Percentiles rank a stretch among this genome's conserved stretches.
Conservation (phyloP, 2,797 vertebrate genomes). For the Helostoma temminkii region DNA sequence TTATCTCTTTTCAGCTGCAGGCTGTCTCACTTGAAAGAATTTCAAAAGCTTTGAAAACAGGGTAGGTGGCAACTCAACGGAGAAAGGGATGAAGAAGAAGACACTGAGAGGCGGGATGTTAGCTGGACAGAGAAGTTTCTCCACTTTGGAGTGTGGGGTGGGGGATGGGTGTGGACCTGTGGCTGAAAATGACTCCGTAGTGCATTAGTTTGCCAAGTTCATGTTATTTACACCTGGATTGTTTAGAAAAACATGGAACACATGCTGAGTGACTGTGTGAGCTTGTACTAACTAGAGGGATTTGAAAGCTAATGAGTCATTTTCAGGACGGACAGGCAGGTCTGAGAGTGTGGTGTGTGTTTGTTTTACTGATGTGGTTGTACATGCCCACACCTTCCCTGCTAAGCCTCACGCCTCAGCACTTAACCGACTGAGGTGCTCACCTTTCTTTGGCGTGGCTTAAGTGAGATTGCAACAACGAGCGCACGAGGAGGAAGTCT, state of each 20-base stretch:
- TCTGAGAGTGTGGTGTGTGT: slow-evolving; percentile 33
- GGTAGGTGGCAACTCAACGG: slow-evolving; percentile 70
- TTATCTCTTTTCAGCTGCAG: slow-evolving; percentile 81
- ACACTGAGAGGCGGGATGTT: slow-evolving; percentile 55
- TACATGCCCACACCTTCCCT: slow-evolving; percentile 34
- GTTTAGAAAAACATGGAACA: slow-evolving; percentile 27
- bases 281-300: slow-evolving; percentile 20
- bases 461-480: slow-evolving; percentile 32
- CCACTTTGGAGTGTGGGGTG: slow-evolving; percentile 24
- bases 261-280: slow-evolving; percentile 27
- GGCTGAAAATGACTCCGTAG: slow-evolving; percentile 15
- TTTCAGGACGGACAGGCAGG: slow-evolving; percentile 44
- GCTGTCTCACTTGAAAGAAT: slow-evolving; percentile 82
- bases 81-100: slow-evolving; percentile 61
- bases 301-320: slow-evolving; percentile 64
- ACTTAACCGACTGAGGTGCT: slow-evolving; percentile 36
- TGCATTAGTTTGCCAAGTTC: slow-evolving; percentile 43
- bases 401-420: slow-evolving; percentile 34
- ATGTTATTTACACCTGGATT: slow-evolving; percentile 28
- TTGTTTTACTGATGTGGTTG: slow-evolving; percentile 47
- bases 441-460: slow-evolving; percentile 7
- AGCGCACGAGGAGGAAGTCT: slow-evolving; percentile 25
- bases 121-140: slow-evolving; percentile 68
- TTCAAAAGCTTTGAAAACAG: slow-evolving; percentile 78
- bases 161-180: neutral